phyloP scores from a whole-genome alignment of 2,113 vertebrate species.

The Lepisosteus oculatus region DNA sequence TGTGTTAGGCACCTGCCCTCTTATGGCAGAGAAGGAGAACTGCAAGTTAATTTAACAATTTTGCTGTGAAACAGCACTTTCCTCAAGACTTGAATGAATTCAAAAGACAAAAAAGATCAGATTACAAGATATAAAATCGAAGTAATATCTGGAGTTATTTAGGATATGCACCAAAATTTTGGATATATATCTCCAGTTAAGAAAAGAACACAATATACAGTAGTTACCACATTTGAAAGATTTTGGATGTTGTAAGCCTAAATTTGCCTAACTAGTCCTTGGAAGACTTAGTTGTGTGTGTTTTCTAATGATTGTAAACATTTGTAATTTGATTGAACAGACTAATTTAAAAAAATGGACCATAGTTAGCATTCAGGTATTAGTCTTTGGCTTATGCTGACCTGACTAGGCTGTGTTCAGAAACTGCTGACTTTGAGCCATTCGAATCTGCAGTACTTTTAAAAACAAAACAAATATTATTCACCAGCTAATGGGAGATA shows the following conservation, averaged over 20 bases:
- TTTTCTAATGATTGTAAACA: no score
- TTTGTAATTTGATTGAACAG: no score
- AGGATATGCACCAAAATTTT: slow-evolving; percentile 15
- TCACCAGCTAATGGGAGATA: background rate
- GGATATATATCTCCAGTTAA: no score
- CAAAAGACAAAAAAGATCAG: no score
- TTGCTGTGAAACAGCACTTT: slow-evolving; percentile 53
- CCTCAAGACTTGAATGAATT: slow-evolving; percentile 21
- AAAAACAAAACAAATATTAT: background rate
- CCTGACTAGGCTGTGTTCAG: no score
- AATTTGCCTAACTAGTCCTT: background rate
- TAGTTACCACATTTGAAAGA: background rate
- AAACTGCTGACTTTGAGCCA: background rate
- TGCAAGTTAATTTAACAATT: slow-evolving; percentile 57
- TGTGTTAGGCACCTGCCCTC: slow-evolving; percentile 39
- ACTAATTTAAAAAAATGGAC: no score
- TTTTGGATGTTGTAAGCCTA: background rate
- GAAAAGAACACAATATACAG: no score
- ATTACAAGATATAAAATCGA: background rate
- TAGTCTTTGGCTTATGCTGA: no score
- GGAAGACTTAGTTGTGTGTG: no score
- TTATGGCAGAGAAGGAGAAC: slow-evolving; percentile 47
- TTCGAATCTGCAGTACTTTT: slow-evolving; percentile 1
- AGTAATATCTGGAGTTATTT: slow-evolving; percentile 25
- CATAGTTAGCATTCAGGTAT: no score